Evolutionary conservation across 2,888 invertebrate genomes (phyloP).

Genomic region (Ophonus ardosiacus): DNA sequence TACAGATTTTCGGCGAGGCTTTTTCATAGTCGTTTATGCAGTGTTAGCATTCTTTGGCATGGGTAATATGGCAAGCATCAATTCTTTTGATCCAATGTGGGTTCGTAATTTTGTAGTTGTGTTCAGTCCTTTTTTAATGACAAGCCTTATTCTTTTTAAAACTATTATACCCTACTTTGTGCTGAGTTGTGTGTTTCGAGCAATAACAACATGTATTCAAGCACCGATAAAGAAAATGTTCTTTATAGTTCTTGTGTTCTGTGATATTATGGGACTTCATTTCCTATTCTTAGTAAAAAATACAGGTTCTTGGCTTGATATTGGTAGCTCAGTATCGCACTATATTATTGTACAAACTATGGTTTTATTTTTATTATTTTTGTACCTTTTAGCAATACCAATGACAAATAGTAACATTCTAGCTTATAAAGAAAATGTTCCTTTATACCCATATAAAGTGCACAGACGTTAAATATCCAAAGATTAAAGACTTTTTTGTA

Average conservation of each 20-base stretch:
- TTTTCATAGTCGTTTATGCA: slow-evolving; percentile 88
- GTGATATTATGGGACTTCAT: slow-evolving; percentile 90
- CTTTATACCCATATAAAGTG: neutral
- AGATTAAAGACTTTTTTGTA: neutral
- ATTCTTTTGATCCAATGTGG: slow-evolving; percentile 96
- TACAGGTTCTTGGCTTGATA: slow-evolving; percentile 97
- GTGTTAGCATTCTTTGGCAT: slow-evolving; percentile 95
- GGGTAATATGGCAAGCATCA: slow-evolving; percentile 98
- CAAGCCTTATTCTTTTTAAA: slow-evolving; percentile 90
- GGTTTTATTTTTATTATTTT: slow-evolving; percentile 83
- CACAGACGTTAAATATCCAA: slow-evolving; percentile 3
- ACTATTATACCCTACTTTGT: slow-evolving; percentile 88
- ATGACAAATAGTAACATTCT: slow-evolving; percentile 73
- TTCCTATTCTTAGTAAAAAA: slow-evolving; percentile 93
- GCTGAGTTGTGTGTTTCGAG: slow-evolving; percentile 83
- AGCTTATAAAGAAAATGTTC: neutral
- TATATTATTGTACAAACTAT: slow-evolving; percentile 91
- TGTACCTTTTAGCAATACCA: slow-evolving; percentile 80
- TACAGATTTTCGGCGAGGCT: slow-evolving; percentile 82
- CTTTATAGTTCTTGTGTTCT: slow-evolving; percentile 86
- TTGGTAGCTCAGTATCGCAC: slow-evolving; percentile 95
- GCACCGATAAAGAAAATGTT: slow-evolving; percentile 82
- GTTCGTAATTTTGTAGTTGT: slow-evolving; percentile 94
- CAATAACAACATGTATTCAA: slow-evolving; percentile 80
- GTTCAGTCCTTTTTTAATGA: slow-evolving; percentile 95